A percentile compares a stretch with the other conserved stretches of the same genome.
Conservation (phyloP, 2,113 vertebrate species). For the Colinus virginianus region DNA sequence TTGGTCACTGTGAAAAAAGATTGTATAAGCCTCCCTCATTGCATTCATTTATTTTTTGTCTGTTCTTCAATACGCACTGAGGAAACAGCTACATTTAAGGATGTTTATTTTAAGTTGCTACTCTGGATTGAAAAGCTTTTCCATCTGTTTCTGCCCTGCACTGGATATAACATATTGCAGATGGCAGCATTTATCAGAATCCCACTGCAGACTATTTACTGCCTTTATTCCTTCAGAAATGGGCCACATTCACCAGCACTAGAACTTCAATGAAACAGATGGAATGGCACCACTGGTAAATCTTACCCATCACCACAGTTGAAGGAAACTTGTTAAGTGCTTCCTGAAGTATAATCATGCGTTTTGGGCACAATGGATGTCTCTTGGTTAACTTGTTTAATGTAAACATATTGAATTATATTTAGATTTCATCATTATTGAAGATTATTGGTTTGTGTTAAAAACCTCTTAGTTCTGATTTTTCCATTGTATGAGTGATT, state of each 20-base stretch:
- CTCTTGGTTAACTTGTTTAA: constrained; percentile 4
- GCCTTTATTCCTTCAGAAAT: constrained; percentile 42
- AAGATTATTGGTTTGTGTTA: constrained; percentile 37
- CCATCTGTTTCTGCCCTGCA: constrained; percentile 63
- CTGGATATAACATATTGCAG: constrained; percentile 64
- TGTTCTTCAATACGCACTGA: constrained; percentile 20
- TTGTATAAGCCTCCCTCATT: constrained; percentile 28
- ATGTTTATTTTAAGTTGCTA: constrained; percentile 69
- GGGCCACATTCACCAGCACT: background rate
- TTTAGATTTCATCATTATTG: constrained; percentile 9
- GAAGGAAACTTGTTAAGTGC: background rate
- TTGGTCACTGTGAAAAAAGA: constrained; percentile 20
- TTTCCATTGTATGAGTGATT: background rate
- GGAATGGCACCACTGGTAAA: background rate
- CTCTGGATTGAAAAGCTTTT: constrained; percentile 61
- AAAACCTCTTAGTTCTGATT: background rate
- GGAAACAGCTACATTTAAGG: constrained; percentile 50
- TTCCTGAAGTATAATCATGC: background rate
- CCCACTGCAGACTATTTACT: constrained; percentile 42
- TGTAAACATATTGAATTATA: constrained; percentile 9
- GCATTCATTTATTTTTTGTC: constrained; percentile 53
- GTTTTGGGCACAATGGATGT: background rate
- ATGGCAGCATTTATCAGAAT: constrained; percentile 67
- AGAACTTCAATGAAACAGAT: background rate
- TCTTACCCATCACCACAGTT: background rate